phyloP scores from a whole-genome alignment of 1,140 invertebrate genomes.

The Calephelis nemesis region DNA sequence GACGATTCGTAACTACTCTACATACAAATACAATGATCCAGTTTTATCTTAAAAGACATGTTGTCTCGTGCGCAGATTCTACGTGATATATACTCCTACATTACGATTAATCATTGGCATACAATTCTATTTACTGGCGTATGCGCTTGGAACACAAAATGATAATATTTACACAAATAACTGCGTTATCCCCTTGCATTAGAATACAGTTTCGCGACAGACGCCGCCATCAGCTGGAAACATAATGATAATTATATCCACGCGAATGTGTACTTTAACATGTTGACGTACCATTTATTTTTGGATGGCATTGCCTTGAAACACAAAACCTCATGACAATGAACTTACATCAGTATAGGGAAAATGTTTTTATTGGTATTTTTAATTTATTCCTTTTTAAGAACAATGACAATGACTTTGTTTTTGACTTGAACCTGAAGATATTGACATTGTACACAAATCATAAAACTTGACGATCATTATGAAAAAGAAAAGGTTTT shows the following conservation, averaged over 20 bases:
- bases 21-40: too few relatives aligned
- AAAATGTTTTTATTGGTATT: conserved; percentile 3
- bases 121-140: conserved; percentile 31
- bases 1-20: too few relatives aligned
- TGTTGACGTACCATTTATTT: background rate
- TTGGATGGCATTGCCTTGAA: conserved; percentile 9
- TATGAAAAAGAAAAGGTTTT: too few relatives aligned
- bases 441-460: background rate
- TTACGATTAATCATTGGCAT: conserved; percentile 19
- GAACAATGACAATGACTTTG: background rate
- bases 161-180: background rate
- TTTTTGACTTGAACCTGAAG: background rate
- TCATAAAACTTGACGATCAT: too few relatives aligned
- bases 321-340: conserved; percentile 45
- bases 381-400: conserved; percentile 1
- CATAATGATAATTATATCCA: too few relatives aligned
- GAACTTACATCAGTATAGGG: background rate
- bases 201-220: conserved; percentile 3
- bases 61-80: background rate
- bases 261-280: too few relatives aligned
- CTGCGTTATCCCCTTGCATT: background rate
- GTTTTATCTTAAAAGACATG: too few relatives aligned
- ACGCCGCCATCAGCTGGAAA: too few relatives aligned
- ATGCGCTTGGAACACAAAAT: conserved; percentile 51
- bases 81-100: background rate